phyloP scores from a whole-genome alignment of 2,113 vertebrate genomes.

The Psophia crepitans region DNA sequence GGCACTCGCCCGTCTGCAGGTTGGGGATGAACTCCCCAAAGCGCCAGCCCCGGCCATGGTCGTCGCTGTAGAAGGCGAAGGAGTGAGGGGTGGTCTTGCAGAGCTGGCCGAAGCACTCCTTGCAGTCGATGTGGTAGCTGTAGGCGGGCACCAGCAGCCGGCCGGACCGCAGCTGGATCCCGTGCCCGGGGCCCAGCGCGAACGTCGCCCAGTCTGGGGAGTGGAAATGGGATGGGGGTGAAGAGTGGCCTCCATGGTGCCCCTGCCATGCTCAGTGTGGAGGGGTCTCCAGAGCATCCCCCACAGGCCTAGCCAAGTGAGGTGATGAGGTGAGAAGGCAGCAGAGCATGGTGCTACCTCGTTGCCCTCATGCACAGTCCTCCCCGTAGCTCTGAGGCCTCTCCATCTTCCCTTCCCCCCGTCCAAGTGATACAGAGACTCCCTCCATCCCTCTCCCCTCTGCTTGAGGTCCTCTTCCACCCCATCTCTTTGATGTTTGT shows the following conservation, averaged over 20 bases:
- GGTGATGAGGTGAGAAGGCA: background rate
- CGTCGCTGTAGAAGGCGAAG: conserved; percentile 91
- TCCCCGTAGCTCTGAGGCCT: background rate
- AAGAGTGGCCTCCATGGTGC: background rate
- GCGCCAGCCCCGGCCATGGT: conserved; percentile 84
- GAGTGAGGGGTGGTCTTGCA: conserved; percentile 86
- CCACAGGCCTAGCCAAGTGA: background rate
- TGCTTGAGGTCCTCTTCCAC: background rate
- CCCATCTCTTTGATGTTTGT: background rate
- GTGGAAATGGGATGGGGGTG: background rate
- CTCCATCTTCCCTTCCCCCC: background rate
- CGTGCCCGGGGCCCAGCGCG: conserved; percentile 89
- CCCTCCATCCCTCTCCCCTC: background rate
- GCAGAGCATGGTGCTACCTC: background rate
- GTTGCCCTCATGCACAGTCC: background rate
- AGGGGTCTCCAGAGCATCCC: background rate
- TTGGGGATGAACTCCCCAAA: conserved; percentile 83
- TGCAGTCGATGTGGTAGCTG: conserved; percentile 88
- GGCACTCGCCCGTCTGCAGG: conserved; percentile 89
- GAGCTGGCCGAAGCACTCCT: conserved; percentile 85
- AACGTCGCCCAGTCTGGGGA: conserved; percentile 92
- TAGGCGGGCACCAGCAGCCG: conserved; percentile 91
- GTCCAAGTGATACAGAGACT: rapidly evolving
- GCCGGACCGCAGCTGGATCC: conserved; percentile 88
- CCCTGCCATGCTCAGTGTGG: rapidly evolving